A percentile compares a stretch with the other conserved stretches of the same genome.
Evolutionary conservation across 2,113 vertebrate species (phyloP).

Genomic region (Danio rerio): DNA sequence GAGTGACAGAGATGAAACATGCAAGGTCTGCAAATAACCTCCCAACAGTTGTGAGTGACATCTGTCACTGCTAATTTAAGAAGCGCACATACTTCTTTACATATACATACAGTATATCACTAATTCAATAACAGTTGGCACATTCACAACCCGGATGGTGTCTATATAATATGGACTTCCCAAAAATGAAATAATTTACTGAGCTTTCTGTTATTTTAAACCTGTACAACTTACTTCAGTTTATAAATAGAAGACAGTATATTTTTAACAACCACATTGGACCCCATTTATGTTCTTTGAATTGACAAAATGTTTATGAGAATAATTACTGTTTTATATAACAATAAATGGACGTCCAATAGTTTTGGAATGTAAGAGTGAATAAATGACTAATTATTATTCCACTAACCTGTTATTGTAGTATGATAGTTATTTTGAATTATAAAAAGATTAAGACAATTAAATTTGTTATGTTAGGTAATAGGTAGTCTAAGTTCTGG

Average conservation of each 20-base stretch:
- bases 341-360: not conserved
- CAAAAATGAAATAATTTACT: no score
- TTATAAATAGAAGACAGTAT: not conserved
- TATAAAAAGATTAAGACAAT: not conserved
- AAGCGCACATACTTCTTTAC: not conserved
- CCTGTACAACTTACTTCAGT: not conserved
- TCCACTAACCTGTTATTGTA: not conserved
- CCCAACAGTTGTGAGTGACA: slow-evolving; percentile 36
- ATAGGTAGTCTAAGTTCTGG: no score
- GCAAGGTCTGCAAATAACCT: slow-evolving; percentile 21
- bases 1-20: slow-evolving; percentile 22
- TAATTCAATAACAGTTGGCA: not conserved
- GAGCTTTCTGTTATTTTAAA: not conserved
- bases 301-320: not conserved
- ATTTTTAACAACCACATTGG: not conserved
- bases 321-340: not conserved
- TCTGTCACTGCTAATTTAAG: slow-evolving; percentile 17
- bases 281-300: not conserved
- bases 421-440: not conserved
- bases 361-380: not conserved
- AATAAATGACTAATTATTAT: not conserved
- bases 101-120: not conserved
- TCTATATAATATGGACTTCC: not conserved
- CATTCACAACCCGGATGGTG: not conserved
- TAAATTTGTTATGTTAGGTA: no score